Conservation (phyloP, 2,113 vertebrate species). For the Myrmophylax atrothorax region DNA sequence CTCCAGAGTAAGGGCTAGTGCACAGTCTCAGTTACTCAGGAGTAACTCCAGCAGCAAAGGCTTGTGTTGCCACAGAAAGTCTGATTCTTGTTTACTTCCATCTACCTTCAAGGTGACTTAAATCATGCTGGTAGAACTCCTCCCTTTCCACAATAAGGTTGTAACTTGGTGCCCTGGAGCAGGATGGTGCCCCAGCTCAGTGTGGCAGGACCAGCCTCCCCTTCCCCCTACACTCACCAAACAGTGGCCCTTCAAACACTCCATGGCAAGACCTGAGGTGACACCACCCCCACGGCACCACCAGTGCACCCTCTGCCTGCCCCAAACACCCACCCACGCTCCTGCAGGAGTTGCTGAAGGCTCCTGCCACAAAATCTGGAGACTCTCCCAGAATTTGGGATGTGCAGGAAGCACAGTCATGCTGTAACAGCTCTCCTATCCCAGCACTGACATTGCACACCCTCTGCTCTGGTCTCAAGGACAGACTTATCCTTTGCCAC, state of each 20-base stretch:
- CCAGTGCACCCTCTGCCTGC: neutral
- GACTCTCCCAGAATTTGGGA: neutral
- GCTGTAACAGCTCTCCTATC: neutral
- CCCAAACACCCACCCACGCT: neutral
- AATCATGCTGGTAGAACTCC: neutral
- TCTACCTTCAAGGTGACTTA: neutral
- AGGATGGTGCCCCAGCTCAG: neutral
- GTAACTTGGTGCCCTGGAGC: neutral
- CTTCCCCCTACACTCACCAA: neutral
- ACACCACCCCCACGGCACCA: neutral
- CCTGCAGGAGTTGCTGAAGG: too few species aligned
- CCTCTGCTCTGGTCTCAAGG: rapidly evolving
- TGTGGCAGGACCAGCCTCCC: neutral
- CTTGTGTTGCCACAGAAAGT: neutral
- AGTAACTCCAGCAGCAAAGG: neutral
- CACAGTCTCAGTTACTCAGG: neutral
- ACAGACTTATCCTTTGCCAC: neutral
- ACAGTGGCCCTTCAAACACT: neutral
- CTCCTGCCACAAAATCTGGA: neutral
- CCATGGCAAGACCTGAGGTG: neutral
- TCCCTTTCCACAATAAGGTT: neutral
- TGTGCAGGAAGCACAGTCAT: rapidly evolving
- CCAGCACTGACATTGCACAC: neutral
- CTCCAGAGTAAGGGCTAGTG: neutral
- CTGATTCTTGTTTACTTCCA: neutral